Base-by-base conservation (phyloP, 2,797 vertebrate species). In the Taenioides sp. region DNA sequence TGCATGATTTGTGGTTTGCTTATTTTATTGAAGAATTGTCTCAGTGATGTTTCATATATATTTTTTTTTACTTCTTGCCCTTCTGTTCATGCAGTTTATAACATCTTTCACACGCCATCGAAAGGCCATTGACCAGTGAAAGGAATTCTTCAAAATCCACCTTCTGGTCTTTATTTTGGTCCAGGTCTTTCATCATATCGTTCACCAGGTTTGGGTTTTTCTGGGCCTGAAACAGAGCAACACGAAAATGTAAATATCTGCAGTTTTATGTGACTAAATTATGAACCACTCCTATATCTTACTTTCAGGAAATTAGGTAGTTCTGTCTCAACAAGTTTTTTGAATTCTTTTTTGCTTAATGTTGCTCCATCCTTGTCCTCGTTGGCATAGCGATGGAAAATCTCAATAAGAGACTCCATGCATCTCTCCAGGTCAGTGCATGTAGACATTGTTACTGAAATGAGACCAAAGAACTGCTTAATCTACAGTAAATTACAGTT, bases 111-210 rank as follows among this genome's bases (percentile, higher is more conserved):
- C 94, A 94, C 47, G 92, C 84, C 25, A 91, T 58, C 1, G 90
- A 91, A 43, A 95, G 81, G 10, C 93, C 92, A 0, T 79, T 83
- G 1, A 94, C 55, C 6, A 95, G 88, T 25, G 90, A 74, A 3
- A 93, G 80, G 68, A 95, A 98, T 86, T 98, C 96, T 0, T 92
- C 91, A 77, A 97, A 97, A 65, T 94, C 86, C 7, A 98, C 73
- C 28, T 83, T 67, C 1, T 92, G 91, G 0, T 97, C 95, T 2
- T 83, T 72, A 70, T 95, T 95, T 34, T 85, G 69, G 77, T 98
- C 96, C 86, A 98, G 85, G 69, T 97, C 95, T 64, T 92, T 93
- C 85, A 97, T 87, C 57, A 95, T 91, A 1, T 0, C 10, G 3
- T 92, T 88, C 66, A 93, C 76, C 0, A 67, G 6, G 2, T 81